A percentile compares a stretch with the other conserved stretches of the same genome.
phyloP scores from a whole-genome alignment of 2,113 vertebrate genomes.

The Urocitellus parryii region DNA sequence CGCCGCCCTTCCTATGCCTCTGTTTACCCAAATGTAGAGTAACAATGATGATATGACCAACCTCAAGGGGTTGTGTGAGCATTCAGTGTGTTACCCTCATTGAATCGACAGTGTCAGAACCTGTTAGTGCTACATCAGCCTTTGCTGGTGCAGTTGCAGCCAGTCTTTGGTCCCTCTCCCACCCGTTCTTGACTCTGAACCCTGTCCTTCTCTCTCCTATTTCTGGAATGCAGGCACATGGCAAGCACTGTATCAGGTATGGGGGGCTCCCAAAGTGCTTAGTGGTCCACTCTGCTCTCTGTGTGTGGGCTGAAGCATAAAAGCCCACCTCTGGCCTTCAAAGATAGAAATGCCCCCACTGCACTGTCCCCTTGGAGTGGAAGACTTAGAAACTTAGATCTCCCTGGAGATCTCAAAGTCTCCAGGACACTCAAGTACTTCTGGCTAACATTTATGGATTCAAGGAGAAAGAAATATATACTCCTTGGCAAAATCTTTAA shows the following conservation, averaged over 20 bases:
- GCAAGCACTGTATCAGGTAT: fast-evolving
- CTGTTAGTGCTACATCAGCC: not conserved
- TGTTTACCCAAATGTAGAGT: not conserved
- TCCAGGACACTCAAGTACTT: not conserved
- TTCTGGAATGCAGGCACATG: not conserved
- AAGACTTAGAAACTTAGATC: not conserved
- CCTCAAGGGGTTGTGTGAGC: not conserved
- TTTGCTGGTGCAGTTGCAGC: not conserved
- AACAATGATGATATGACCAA: not conserved
- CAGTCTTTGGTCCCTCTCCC: not conserved
- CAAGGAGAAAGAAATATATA: not conserved
- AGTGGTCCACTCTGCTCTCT: not conserved
- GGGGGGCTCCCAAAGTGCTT: fast-evolving
- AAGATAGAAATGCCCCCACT: not conserved
- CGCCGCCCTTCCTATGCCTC: not conserved
- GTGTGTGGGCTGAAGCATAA: not conserved
- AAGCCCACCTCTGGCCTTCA: not conserved
- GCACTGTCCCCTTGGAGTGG: not conserved
- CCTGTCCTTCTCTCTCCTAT: not conserved
- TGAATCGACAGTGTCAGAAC: not conserved
- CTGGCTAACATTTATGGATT: not conserved
- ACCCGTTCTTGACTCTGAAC: not conserved
- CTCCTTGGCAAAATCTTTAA: not conserved
- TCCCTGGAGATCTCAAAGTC: not conserved
- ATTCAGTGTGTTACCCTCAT: not conserved